Evolutionary conservation across 37 sponge, comb jelly and placozoan species (phyloP), one percentile per base, ranked within the genome.

Genomic region (Aplysina aerophoba): DNA sequence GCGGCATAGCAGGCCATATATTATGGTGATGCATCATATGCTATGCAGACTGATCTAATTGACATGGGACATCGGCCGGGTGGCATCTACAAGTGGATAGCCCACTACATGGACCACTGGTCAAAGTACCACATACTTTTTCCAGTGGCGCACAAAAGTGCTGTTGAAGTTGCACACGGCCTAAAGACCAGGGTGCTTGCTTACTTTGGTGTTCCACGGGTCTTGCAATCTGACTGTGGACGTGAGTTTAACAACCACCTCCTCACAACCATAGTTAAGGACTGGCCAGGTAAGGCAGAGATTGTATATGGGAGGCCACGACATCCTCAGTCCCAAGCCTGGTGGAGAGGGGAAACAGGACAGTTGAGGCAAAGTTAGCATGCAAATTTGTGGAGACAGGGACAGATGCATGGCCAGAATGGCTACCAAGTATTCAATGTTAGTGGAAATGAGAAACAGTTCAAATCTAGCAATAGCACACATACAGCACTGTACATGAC

Each of bases 391-490:
- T 14, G 3, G 64, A 62, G 64, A 62, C 64, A 27, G 64, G 64
- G 64, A 62, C 64, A 62, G 12, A 27, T 11, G 28, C 4, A 11
- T 62, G 50, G 64, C 11, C 64, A 62, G 64, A 62, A 62, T 62
- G 64, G 64, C 64, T 62, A 62, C 64, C 64, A 62, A 62, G 64
- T 27, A 62, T 62, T 62, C 64, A 62, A 62, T 62, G 64, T 62
- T 62, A 62, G 64, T 62, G 28, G 28, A 2, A 62, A 11, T n/a
- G 4, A 62, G 24, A 62, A 6, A 4, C 28, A 27, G 24, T 27
- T 28, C n/a, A n/a, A n/a, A n/a, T n/a, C n/a, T n/a, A 58, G 59
- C 17, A 58, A 58, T 58, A 58, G 59, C 59, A 58, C 17, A 19
- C 59, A 15, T 58, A 19, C 19, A 58, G 59, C 59, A 58, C 19